Base-by-base conservation (phyloP, 2,797 vertebrate species). In the Sebastes cheni region DNA sequence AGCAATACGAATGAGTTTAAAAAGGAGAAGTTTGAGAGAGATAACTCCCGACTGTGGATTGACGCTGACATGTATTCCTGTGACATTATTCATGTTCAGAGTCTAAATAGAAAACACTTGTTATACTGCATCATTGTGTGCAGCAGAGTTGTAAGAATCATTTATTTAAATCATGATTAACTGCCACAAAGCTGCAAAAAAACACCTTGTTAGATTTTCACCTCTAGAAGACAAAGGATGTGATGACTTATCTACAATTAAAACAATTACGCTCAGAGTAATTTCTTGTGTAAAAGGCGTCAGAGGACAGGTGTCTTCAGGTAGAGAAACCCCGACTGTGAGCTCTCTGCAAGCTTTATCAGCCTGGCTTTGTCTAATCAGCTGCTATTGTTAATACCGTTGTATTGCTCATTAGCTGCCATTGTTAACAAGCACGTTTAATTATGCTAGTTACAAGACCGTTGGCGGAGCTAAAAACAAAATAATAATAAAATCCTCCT, bases 331-430 rank as follows among this genome's bases (percentile, higher is more conserved):
- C 46, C 76, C 60, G 1, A 80, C 86, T 75, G 77, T 30, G 77
- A 80, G 85, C 60, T 67, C 80, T 59, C 42, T 39, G 30, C 66
- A n/a, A 39, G 77, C 86, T 79, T 86, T 83, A 90, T 91, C 90
- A 86, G 87, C 78, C 82, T 59, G 86, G 86, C 84, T 88, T 83
- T 96, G 96, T 96, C 96, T 96, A 91, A 97, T 96, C 96, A 96
- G 94, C 72, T 67, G 90, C 96, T 94, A 97, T 98, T 97, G 96
- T 94, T 97, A 96, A 96, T 96, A 84, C 94, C 88, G 92, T 97
- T 97, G 97, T 97, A 95, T 96, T 98, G 94, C 97, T 97, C 97
- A 97, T 98, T 97, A 98, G 97, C 95, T 94, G 96, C 95, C 85
- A 96, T 97, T 97, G 97, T 97, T 97, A 98, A 97, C 96, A 96